Base-by-base conservation (phyloP, 1,140 invertebrate species). In the Cotesia chilonis region DNA sequence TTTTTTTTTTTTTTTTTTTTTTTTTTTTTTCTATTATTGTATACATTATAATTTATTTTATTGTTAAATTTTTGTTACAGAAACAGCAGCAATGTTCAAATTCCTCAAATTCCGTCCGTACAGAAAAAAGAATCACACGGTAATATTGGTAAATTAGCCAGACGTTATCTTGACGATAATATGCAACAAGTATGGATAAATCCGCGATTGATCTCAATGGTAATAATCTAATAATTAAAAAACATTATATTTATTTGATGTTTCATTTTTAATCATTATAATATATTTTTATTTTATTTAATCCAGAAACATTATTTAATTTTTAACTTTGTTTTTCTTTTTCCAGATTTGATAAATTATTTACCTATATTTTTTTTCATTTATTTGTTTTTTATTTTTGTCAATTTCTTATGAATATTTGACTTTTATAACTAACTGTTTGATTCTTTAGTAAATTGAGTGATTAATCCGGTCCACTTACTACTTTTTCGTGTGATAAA, bases 121-220 rank as follows among this genome's bases (percentile, higher is more conserved):
- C 76, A 75, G 20, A 84, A 79, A 77, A 87, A 83, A 71, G 83
- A 84, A 64, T 76, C 79, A 9, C 84, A 82, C 71, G 84, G 82
- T 65, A 85, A 85, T 73, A 85, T 83, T 69, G 79, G 79, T 37
- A 82, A 81, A 69, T 83, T 84, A 72, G 82, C 84, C 9, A 87
- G 86, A 74, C 76, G 83, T 71, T 87, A 86, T 75, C 82, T 89
- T 71, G 88, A 89, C 82, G 88, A 89, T 80, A 88, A 89, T 79
- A 88, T 89, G 84, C 88, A 89, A 83, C 88, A 89, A 77, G 87
- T 88, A 57, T 89, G 88, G 88, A 89, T 89, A 78, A 89, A 89
- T 86, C 88, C 88, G 68, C 87, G 88, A 76, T 80, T 89, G 77
- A 88, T 89, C 79, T 89, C 88, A 55, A 89, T 89, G 88, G 88